phyloP scores from a whole-genome alignment of 1,140 invertebrate species.

The Harpegnathos saltator region DNA sequence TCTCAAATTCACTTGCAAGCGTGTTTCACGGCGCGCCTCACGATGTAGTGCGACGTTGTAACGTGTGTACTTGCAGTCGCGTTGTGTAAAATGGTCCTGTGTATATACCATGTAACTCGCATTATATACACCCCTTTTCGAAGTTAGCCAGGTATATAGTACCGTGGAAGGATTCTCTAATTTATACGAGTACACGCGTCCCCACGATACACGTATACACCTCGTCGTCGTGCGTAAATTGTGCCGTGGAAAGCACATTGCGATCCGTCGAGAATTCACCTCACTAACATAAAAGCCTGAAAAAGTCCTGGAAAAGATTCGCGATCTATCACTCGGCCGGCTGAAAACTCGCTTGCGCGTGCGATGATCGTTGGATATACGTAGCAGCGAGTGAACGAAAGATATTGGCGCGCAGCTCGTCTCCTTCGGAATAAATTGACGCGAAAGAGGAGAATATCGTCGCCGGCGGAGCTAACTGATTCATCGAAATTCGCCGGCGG shows the following conservation, averaged over 20 bases:
- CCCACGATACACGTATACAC: not conserved
- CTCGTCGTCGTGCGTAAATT: not conserved
- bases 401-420: too few relatives aligned
- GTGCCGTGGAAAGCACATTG: not conserved
- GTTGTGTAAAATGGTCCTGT: slow-evolving; percentile 10
- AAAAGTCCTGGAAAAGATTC: too few relatives aligned
- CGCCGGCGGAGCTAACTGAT: not conserved
- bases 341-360: too few relatives aligned
- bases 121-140: slow-evolving; percentile 3
- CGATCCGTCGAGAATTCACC: not conserved
- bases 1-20: slow-evolving; percentile 40
- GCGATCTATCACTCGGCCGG: too few relatives aligned
- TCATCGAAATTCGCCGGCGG: not conserved
- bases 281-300: not conserved
- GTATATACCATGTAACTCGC: not conserved
- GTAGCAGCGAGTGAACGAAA: too few relatives aligned
- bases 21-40: not conserved
- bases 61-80: not conserved
- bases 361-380: too few relatives aligned
- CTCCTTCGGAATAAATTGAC: too few relatives aligned
- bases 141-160: not conserved
- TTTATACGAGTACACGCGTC: not conserved
- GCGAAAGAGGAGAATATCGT: too few relatives aligned
- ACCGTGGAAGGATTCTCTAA: not conserved
- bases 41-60: slow-evolving; percentile 19